A percentile compares a stretch with the other conserved stretches of the same genome.
Evolutionary conservation across 2,797 vertebrate genomes (phyloP).

Genomic region (Pseudocheirus occidentalis): DNA sequence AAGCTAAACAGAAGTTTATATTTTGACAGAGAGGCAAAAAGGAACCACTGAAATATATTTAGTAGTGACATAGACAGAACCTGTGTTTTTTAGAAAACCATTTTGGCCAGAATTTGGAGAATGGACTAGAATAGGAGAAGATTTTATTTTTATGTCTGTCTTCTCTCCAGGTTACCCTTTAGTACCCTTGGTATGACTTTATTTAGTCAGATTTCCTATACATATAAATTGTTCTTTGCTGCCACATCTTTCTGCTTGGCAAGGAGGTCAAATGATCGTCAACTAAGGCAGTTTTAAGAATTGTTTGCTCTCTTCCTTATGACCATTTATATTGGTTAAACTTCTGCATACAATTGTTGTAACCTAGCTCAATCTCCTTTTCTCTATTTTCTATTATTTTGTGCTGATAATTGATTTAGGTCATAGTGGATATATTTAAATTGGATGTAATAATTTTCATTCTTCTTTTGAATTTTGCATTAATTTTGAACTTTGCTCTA

Average conservation of each 20-base stretch:
- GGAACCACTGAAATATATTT: background rate
- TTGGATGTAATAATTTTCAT: background rate
- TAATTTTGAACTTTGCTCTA: background rate
- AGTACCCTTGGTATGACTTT: background rate
- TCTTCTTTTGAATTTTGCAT: background rate
- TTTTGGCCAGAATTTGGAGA: background rate
- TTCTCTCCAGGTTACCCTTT: background rate
- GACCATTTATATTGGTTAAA: background rate
- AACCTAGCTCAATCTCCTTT: background rate
- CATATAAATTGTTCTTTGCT: background rate
- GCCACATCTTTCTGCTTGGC: background rate
- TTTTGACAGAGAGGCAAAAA: background rate
- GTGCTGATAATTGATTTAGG: background rate
- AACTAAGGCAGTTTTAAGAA: no score
- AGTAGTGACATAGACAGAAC: background rate
- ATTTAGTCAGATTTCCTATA: background rate
- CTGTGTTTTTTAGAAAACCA: background rate
- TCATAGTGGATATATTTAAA: background rate
- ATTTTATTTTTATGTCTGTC: background rate
- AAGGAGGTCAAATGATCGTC: background rate
- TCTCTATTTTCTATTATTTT: background rate
- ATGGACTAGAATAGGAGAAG: background rate
- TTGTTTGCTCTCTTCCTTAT: background rate
- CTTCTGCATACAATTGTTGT: background rate
- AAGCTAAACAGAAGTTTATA: background rate